Evolutionary conservation across 1,140 invertebrate species (phyloP), one percentile per base, ranked within the genome.

Genomic region (Anoplophora glabripennis): DNA sequence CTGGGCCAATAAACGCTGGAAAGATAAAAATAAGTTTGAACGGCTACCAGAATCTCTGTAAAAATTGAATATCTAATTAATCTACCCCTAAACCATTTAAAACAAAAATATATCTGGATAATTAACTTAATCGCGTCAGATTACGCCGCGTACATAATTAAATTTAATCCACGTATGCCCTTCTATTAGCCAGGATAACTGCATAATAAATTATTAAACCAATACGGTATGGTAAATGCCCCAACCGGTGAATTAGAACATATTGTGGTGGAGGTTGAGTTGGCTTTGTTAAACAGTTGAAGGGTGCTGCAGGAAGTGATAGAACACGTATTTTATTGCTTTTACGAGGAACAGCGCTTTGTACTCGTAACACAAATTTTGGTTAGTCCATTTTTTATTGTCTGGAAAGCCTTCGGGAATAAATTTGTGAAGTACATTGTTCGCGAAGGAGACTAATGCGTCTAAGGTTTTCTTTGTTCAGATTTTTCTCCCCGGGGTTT

Each of bases 211-310:
- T 28, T 28, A 28, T 28, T 28, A 28, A 28, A 28, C 21, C 21
- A 28, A 28, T 15, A 41, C 38, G 15, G n/a, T 12, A 41, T 41
- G 38, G 38, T 15, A 41, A 41, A 15, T 28, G 21, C 21, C 21
- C 21, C 21, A 47, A 21, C 45, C 17, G 21, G 9, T 21, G 45
- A 47, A 47, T 47, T 47, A 47, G 45, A 47, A 47, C 45, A 47
- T 47, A 47, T 47, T 47, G 45, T 47, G 45, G 15, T 28, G 21
- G 21, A 47, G 45, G 28, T 21, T 47, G 21, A 28, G 45, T 47
- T 47, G 45, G 45, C 45, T 28, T 21, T 47, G 45, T 47, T 47
- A 17, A 47, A 47, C 45, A 47, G 45, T 47, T 47, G 45, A 47
- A 47, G 21, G 21, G 15, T 47, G 17, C 8, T 10, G 21, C 45